phyloP scores from a whole-genome alignment of 2,797 vertebrate species.

The Sebastes matsubarae region DNA sequence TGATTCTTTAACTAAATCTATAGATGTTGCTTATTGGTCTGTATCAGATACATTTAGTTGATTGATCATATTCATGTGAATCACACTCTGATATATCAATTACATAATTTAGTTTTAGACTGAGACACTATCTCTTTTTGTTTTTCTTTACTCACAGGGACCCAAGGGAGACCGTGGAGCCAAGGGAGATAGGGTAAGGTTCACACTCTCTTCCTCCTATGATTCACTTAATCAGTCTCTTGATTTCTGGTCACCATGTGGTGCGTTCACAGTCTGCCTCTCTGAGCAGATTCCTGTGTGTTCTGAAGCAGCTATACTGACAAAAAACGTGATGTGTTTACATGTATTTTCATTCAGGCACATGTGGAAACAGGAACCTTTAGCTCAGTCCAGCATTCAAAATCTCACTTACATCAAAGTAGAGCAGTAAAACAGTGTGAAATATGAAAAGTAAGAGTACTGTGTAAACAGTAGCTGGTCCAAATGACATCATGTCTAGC shows the following conservation, averaged over 20 bases:
- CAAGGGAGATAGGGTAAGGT: constrained; percentile 91
- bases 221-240: not conserved
- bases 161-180: constrained; percentile 89
- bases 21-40: not conserved
- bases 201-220: not conserved
- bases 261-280: not conserved
- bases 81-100: not conserved
- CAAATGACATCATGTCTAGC: not conserved
- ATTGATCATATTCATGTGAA: not conserved
- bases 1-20: not conserved
- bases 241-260: not conserved
- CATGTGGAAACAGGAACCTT: not conserved
- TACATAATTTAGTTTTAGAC: not conserved
- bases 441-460: not conserved
- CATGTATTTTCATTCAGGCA: not conserved
- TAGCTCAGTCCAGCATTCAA: not conserved
- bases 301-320: not conserved
- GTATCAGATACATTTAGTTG: not conserved
- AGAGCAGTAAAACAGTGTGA: not conserved
- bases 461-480: not conserved
- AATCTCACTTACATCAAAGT: not conserved
- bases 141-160: constrained; percentile 68
- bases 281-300: not conserved
- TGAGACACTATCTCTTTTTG: not conserved
- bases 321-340: not conserved